Percentiles rank a stretch among this genome's conserved stretches.
These are phyloP conservation scores for Thereuonema tuberculata DNA, from an alignment of 1,140 invertebrate species.

Conservation along the genomic window DNA sequence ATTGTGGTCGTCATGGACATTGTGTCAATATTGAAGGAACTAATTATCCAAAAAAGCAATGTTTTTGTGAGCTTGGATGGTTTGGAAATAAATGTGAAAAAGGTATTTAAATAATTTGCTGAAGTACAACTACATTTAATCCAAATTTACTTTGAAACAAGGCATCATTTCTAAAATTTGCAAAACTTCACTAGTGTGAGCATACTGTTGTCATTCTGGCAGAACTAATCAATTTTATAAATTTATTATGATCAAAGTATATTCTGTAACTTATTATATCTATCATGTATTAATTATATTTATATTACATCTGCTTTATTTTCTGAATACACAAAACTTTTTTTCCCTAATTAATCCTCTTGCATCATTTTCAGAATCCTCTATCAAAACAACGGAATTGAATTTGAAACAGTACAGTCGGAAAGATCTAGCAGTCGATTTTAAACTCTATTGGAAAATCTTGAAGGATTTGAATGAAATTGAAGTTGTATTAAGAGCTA, in stretches of 20 bases:
- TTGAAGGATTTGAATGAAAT: slow-evolving; percentile 63
- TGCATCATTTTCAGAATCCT: slow-evolving; percentile 49
- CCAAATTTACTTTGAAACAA: too few relatives aligned
- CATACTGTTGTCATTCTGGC: too few relatives aligned
- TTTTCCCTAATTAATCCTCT: too few relatives aligned
- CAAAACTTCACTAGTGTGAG: too few relatives aligned
- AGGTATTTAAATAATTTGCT: slow-evolving; percentile 25
- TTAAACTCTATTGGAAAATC: slow-evolving; percentile 66
- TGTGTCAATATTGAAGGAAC: slow-evolving; percentile 67
- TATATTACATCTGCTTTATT: too few relatives aligned
- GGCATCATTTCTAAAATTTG: too few relatives aligned
- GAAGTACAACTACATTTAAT: too few relatives aligned
- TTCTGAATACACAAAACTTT: too few relatives aligned
- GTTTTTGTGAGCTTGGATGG: slow-evolving; percentile 78
- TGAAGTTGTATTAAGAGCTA: slow-evolving; percentile 67
- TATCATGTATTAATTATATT: too few relatives aligned
- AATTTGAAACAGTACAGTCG: slow-evolving; percentile 52
- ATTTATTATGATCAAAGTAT: too few relatives aligned
- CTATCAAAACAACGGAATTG: slow-evolving; percentile 42
- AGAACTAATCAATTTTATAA: too few relatives aligned
- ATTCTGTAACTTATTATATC: too few relatives aligned
- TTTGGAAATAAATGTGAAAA: slow-evolving; percentile 39
- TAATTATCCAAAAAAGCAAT: slow-evolving; percentile 62
- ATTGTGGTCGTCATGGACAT: slow-evolving; percentile 69
- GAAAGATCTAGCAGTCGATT: slow-evolving; percentile 51